Percentiles rank a stretch among this genome's conserved stretches.
Conservation (phyloP, 2,113 vertebrate species). For the Cyanistes caeruleus region DNA sequence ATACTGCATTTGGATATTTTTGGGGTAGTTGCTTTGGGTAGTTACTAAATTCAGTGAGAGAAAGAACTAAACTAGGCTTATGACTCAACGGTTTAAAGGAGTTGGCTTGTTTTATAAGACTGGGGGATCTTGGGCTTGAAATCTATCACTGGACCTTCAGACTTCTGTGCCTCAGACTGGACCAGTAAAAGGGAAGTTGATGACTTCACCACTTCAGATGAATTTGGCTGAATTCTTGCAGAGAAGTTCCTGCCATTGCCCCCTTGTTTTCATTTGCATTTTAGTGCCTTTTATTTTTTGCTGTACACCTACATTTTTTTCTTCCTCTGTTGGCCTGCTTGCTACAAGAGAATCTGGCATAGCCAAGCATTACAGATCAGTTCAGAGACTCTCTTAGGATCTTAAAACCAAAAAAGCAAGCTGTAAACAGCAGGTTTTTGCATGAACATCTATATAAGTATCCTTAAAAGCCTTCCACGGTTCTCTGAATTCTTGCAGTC, state of each 20-base stretch:
- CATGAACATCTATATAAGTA: not conserved
- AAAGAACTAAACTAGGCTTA: not conserved
- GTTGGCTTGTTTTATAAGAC: not conserved
- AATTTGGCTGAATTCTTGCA: not conserved
- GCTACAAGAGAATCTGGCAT: not conserved
- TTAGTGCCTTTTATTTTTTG: constrained; percentile 16
- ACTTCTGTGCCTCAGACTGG: not conserved
- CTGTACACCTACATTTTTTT: not conserved
- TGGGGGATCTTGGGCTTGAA: not conserved
- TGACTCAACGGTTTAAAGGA: not conserved
- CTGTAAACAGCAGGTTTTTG: not conserved
- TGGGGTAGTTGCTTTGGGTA: not conserved
- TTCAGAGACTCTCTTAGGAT: not conserved
- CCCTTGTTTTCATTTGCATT: not conserved
- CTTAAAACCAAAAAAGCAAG: not conserved
- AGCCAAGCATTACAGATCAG: not conserved
- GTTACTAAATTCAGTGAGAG: not conserved
- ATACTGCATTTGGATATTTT: not conserved
- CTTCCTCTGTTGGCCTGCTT: not conserved
- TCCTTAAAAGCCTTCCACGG: not conserved
- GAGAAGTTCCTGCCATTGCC: not conserved
- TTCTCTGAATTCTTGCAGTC: not conserved
- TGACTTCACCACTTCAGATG: not conserved
- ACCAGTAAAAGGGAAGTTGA: not conserved
- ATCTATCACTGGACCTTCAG: not conserved